Conservation (phyloP, 2,797 vertebrate species). For the Sus cebifrons region DNA sequence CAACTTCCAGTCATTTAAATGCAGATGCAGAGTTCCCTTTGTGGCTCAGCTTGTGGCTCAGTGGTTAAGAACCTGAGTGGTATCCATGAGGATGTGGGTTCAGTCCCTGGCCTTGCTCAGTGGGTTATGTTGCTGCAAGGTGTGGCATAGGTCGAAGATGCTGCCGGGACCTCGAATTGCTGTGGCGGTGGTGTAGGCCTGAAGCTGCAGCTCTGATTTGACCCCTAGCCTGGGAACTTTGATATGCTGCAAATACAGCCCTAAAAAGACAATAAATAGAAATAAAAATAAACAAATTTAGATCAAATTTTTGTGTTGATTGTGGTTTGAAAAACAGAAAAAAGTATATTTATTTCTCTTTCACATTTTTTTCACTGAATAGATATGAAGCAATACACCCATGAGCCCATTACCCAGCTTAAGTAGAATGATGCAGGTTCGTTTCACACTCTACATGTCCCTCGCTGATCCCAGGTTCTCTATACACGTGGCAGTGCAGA, state of each 20-base stretch:
- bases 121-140: no score
- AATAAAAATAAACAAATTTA: neutral
- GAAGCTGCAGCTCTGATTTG: no score
- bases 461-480: neutral
- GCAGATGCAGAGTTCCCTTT: neutral
- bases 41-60: no score
- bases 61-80: no score
- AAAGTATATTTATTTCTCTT: neutral
- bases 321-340: neutral
- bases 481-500: neutral
- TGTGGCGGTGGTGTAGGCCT: no score
- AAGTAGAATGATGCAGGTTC: neutral
- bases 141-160: no score
- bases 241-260: no score
- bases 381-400: neutral
- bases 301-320: conserved; percentile 35
- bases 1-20: neutral
- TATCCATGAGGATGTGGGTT: no score
- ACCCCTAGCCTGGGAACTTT: no score
- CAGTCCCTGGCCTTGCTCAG: no score
- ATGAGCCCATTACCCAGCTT: neutral
- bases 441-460: neutral
- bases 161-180: no score
- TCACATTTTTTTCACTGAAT: neutral
- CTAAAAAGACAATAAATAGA: no score